These are phyloP conservation scores for Lepilemur ruficaudatus DNA, from an alignment of 2,797 vertebrate genomes.

Conservation along the genomic window DNA sequence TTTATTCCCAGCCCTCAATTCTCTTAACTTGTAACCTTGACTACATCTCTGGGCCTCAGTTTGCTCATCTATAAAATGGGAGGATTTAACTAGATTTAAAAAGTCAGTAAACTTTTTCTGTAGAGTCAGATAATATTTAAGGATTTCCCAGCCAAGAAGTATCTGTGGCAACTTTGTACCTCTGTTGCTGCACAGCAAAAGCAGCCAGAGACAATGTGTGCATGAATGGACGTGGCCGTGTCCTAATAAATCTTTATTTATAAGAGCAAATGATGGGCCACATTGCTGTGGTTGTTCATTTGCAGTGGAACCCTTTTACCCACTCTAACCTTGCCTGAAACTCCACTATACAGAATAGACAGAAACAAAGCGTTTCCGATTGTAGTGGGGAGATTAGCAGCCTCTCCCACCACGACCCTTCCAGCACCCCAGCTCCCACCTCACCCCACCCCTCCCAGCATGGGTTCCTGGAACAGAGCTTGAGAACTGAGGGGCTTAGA, in stretches of 20 bases:
- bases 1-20: too few relatives aligned
- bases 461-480: neutral
- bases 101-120: neutral
- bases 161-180: neutral
- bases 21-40: neutral
- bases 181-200: neutral
- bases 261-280: neutral
- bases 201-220: neutral
- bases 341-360: fast-evolving
- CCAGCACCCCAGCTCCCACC: neutral
- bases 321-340: neutral
- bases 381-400: too few relatives aligned
- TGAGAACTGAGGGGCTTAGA: neutral
- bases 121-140: neutral
- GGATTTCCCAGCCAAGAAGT: neutral
- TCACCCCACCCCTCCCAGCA: neutral
- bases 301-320: neutral
- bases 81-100: neutral
- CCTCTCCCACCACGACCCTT: neutral
- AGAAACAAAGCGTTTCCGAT: neutral
- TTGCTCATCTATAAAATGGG: neutral
- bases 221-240: fast-evolving
- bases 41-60: neutral
- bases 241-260: slow-evolving; percentile 17
- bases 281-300: neutral